These are phyloP conservation scores for Drosophila paranaensis DNA, from an alignment of 2,888 invertebrate species.

Conservation along the genomic window DNA sequence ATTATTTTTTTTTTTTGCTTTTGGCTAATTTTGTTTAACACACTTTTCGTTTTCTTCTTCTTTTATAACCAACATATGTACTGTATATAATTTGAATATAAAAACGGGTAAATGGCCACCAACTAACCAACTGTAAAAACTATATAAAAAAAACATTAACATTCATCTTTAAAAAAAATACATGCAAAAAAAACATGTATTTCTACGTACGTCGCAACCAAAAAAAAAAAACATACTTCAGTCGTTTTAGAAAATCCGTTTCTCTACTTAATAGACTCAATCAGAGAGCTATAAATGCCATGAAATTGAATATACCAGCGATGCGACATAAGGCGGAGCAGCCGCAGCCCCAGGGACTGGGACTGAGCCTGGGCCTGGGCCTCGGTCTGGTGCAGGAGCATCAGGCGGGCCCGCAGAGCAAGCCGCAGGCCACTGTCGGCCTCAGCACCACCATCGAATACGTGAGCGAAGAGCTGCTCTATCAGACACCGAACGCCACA, in stretches of 20 bases:
- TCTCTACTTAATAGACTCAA: slow-evolving; percentile 85
- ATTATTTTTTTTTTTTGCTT: slow-evolving; percentile 30
- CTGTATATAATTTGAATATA: slow-evolving; percentile 51
- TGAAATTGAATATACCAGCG: slow-evolving; percentile 84
- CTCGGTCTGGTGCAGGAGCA: slow-evolving; percentile 42
- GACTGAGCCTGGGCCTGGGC: slow-evolving; percentile 27
- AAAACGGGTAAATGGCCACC: slow-evolving; percentile 69
- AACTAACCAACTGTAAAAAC: slow-evolving; percentile 60
- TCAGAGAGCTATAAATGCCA: slow-evolving; percentile 83
- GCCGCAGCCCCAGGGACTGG: slow-evolving; percentile 18
- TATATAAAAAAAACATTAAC: slow-evolving; percentile 43
- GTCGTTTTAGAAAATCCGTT: slow-evolving; percentile 85
- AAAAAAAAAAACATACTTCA: slow-evolving; percentile 45
- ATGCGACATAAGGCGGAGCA: slow-evolving; percentile 55
- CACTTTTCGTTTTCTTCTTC: slow-evolving; percentile 65
- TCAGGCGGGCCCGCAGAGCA: slow-evolving; percentile 2
- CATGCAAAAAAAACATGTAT: slow-evolving; percentile 29
- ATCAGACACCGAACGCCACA: slow-evolving; percentile 84
- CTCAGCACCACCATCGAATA: slow-evolving; percentile 67
- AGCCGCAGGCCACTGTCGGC: slow-evolving; percentile 29
- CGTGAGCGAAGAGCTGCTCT: slow-evolving; percentile 76
- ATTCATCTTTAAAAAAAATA: slow-evolving; percentile 20
- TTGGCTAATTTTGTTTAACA: slow-evolving; percentile 54
- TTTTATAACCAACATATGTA: slow-evolving; percentile 59
- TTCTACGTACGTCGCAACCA: slow-evolving; percentile 51